A percentile compares a stretch with the other conserved stretches of the same genome.
Conservation (phyloP, 2,113 vertebrate species). For the Eonycteris spelaea region DNA sequence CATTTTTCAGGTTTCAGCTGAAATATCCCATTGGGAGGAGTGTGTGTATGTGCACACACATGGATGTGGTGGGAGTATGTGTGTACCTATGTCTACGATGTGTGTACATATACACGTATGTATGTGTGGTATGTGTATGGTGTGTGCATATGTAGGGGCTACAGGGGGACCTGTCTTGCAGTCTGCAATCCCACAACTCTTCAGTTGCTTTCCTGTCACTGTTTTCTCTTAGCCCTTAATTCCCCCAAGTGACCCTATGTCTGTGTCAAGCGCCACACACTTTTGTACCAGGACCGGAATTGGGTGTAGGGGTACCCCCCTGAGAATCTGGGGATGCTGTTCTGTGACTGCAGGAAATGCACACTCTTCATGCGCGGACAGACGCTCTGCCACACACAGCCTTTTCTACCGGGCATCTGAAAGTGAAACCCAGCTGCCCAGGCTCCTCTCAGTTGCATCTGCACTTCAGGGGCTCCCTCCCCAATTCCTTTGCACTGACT, state of each 20-base stretch:
- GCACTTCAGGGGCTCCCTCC: neutral
- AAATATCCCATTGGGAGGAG: neutral
- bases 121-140: rapidly evolving
- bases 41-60: neutral
- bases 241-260: neutral
- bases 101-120: too few relatives aligned
- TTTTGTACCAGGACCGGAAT: neutral
- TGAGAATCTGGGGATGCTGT: neutral
- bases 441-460: neutral
- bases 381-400: neutral
- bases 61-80: rapidly evolving
- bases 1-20: neutral
- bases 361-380: neutral
- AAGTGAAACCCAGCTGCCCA: neutral
- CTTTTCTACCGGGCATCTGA: neutral
- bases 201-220: neutral
- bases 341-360: neutral
- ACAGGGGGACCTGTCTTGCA: neutral
- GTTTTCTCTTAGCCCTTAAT: neutral
- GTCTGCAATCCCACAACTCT: neutral
- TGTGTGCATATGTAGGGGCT: neutral
- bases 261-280: neutral
- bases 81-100: too few relatives aligned
- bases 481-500: neutral
- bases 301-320: neutral